Percentiles rank a stretch among this genome's conserved stretches.
These are phyloP conservation scores for Tethea ocularis DNA, from an alignment of 2,888 invertebrate species.

Conservation along the genomic window DNA sequence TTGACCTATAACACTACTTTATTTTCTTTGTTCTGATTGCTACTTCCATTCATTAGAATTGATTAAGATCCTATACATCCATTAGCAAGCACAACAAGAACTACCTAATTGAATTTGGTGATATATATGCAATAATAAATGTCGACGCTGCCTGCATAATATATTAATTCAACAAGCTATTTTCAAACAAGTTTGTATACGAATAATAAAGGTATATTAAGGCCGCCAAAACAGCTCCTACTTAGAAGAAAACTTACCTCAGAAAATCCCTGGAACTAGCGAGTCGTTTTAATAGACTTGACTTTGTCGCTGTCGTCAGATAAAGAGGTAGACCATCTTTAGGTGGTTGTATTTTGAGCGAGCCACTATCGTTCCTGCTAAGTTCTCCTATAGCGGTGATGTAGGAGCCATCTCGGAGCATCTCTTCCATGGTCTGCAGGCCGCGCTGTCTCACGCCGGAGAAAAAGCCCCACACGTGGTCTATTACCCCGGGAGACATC, in stretches of 20 bases:
- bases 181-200: too few species aligned
- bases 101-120: too few species aligned
- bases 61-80: too few species aligned
- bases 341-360: constrained; percentile 89
- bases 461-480: constrained; percentile 93
- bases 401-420: constrained; percentile 91
- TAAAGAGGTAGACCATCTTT: constrained; percentile 88
- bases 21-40: too few species aligned
- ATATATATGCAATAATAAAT: too few species aligned
- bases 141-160: too few species aligned
- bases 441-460: constrained; percentile 93
- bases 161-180: too few species aligned
- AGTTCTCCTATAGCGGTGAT: constrained; percentile 92
- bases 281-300: constrained; percentile 88
- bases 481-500: constrained; percentile 88
- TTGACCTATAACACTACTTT: too few species aligned
- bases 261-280: constrained; percentile 88
- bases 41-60: too few species aligned
- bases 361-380: constrained; percentile 84
- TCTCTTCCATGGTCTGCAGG: constrained; percentile 93
- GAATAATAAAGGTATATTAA: too few species aligned
- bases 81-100: too few species aligned
- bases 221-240: too few species aligned
- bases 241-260: constrained; percentile 70
- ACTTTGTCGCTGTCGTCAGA: constrained; percentile 90